These are phyloP conservation scores for Chirona hameri DNA, from an alignment of 2,888 invertebrate species.

Conservation along the genomic window DNA sequence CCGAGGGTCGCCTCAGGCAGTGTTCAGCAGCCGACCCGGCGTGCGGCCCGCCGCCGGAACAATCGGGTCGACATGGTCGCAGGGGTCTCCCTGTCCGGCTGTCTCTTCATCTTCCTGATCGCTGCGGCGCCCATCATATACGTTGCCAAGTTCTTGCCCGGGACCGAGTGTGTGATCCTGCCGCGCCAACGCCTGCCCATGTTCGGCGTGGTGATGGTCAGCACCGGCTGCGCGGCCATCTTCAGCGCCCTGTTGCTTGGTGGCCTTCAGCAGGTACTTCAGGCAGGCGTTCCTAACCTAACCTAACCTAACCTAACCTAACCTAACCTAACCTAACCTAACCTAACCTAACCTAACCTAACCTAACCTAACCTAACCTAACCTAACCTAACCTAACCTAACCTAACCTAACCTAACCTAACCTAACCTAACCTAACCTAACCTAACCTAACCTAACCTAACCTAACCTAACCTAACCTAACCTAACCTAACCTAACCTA, in stretches of 20 bases:
- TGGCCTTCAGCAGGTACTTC: neutral
- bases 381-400: no score
- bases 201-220: neutral
- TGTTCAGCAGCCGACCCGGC: no score
- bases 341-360: no score
- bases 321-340: no score
- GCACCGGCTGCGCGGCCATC: neutral
- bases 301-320: no score
- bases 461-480: no score
- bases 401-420: no score
- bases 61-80: neutral
- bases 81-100: neutral
- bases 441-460: no score
- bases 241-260: neutral
- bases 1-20: no score
- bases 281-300: neutral
- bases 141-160: neutral
- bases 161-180: neutral
- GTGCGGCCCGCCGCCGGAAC: neutral
- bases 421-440: no score
- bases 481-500: no score
- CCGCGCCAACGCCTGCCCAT: neutral
- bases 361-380: no score
- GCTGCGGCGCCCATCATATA: neutral
- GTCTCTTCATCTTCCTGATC: neutral